phyloP scores from a whole-genome alignment of 2,113 vertebrate species.

The Empidonax traillii region DNA sequence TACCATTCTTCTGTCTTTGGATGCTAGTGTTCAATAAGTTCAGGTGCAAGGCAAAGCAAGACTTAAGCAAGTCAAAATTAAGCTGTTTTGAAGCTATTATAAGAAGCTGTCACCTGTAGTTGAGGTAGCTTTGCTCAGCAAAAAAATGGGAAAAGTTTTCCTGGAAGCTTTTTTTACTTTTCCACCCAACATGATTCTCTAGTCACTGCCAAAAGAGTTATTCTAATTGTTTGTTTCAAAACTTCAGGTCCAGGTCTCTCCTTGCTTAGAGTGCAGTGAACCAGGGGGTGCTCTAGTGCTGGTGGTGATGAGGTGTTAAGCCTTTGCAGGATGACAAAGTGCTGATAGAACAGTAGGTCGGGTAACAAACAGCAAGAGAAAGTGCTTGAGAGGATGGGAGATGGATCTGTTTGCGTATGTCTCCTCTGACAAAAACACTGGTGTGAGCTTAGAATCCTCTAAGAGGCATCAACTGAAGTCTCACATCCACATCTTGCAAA shows the following conservation, averaged over 20 bases:
- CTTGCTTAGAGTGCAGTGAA: background rate
- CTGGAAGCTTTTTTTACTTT: background rate
- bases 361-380: background rate
- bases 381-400: background rate
- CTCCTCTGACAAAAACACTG: background rate
- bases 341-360: background rate
- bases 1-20: background rate
- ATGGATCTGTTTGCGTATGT: background rate
- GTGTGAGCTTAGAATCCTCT: background rate
- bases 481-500: background rate
- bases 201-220: background rate
- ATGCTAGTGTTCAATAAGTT: background rate
- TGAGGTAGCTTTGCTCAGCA: background rate
- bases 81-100: background rate
- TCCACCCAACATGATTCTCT: accelerated
- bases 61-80: background rate
- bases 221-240: background rate
- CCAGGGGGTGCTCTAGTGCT: background rate
- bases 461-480: background rate
- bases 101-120: accelerated
- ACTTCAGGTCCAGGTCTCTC: accelerated
- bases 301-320: background rate
- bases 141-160: background rate
- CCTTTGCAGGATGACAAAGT: background rate
- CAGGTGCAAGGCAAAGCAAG: background rate